phyloP scores from a whole-genome alignment of 2,113 vertebrate genomes.

The Elephas maximus region DNA sequence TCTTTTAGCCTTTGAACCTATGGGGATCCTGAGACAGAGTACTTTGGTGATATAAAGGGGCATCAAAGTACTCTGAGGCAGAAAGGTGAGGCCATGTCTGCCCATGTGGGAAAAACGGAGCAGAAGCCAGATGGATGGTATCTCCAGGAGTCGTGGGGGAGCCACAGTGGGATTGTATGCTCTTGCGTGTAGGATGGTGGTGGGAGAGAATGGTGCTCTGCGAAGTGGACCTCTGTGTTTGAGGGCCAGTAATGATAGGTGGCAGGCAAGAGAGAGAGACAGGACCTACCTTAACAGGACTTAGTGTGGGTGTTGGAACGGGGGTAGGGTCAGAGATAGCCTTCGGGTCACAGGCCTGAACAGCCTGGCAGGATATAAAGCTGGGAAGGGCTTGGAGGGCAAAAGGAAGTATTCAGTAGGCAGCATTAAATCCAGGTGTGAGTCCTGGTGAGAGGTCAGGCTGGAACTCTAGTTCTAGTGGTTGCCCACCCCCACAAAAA shows the following conservation, averaged over 20 bases:
- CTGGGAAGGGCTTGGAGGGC: background rate
- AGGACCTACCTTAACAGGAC: background rate
- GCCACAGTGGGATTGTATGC: background rate
- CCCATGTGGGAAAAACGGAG: background rate
- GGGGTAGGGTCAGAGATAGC: background rate
- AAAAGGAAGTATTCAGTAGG: background rate
- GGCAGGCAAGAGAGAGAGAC: background rate
- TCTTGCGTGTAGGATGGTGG: background rate
- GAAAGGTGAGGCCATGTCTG: background rate
- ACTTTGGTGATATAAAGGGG: background rate
- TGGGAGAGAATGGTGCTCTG: background rate
- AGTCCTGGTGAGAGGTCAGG: background rate
- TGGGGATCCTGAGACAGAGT: background rate
- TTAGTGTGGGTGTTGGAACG: background rate
- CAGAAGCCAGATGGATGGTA: background rate
- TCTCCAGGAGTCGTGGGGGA: background rate
- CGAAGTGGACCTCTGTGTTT: background rate
- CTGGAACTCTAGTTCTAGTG: background rate
- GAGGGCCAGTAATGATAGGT: background rate
- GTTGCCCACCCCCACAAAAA: background rate
- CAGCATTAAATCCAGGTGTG: background rate
- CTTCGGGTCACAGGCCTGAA: background rate
- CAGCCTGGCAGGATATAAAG: background rate
- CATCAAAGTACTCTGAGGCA: background rate
- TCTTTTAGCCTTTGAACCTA: slow-evolving; percentile 29